A percentile compares a stretch with the other conserved stretches of the same genome.
Evolutionary conservation across 2,797 vertebrate genomes (phyloP).

Genomic region (Oreochromis mossambicus): DNA sequence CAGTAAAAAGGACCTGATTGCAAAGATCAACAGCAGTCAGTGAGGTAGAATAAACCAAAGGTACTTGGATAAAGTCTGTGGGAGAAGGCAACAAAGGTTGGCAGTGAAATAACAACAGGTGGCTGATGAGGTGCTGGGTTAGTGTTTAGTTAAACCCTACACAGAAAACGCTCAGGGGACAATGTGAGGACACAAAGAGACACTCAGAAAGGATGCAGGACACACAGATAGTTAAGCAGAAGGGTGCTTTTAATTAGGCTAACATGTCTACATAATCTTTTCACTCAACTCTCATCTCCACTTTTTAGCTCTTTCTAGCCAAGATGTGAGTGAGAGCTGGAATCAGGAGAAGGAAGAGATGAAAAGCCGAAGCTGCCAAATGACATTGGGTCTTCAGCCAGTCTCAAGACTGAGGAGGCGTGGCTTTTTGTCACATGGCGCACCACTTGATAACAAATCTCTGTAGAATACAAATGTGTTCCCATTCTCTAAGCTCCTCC

Average conservation of each 20-base stretch:
- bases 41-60: background rate
- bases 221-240: background rate
- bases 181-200: background rate
- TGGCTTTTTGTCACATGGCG: background rate
- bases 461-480: background rate
- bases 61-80: background rate
- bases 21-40: background rate
- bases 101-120: background rate
- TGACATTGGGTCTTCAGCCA: background rate
- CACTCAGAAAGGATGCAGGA: background rate
- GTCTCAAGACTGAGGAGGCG: background rate
- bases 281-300: background rate
- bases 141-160: background rate
- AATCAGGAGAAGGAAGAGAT: background rate
- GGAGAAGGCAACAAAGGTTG: background rate
- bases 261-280: background rate
- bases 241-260: background rate
- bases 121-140: background rate
- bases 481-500: background rate
- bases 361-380: background rate
- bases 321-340: background rate
- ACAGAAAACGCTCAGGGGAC: background rate
- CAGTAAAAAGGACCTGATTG: background rate
- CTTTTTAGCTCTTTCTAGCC: background rate
- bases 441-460: background rate